phyloP scores from a whole-genome alignment of 2,113 vertebrate species.

The Tachuris rubrigastra region DNA sequence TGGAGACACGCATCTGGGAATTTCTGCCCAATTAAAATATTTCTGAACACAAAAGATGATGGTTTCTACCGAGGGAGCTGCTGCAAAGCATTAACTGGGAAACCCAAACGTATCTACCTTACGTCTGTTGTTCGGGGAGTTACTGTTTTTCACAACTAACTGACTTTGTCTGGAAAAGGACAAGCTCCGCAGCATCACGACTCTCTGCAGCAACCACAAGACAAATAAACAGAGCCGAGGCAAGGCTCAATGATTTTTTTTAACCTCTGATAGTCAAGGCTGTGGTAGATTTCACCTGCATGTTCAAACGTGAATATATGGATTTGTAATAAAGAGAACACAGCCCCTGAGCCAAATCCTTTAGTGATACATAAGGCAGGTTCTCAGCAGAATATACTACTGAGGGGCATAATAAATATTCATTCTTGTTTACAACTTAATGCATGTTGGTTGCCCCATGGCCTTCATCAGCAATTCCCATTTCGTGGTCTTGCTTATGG shows the following conservation, averaged over 20 bases:
- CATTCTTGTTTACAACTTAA: not conserved
- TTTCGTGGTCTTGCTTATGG: not conserved
- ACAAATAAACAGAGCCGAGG: not conserved
- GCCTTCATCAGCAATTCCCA: not conserved
- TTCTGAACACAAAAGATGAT: conserved; percentile 10
- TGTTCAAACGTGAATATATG: not conserved
- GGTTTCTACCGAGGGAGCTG: not conserved
- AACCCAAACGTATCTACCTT: not conserved
- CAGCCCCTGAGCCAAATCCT: not conserved
- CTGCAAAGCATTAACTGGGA: not conserved
- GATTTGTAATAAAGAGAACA: not conserved
- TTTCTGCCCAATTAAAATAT: conserved; percentile 44
- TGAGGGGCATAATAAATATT: not conserved
- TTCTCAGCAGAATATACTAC: not conserved
- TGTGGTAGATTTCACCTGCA: not conserved
- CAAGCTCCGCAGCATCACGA: not conserved
- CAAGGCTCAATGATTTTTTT: not conserved
- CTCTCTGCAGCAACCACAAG: not conserved
- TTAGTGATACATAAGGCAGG: not conserved
- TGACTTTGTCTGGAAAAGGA: not conserved
- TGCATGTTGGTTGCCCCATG: accelerated
- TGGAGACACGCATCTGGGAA: conserved; percentile 7
- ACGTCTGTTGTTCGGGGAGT: accelerated
- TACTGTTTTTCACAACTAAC: not conserved
- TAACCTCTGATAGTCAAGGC: not conserved